These are phyloP conservation scores for Sebastes hubbsi DNA, from an alignment of 2,797 vertebrate genomes.

Conservation along the genomic window DNA sequence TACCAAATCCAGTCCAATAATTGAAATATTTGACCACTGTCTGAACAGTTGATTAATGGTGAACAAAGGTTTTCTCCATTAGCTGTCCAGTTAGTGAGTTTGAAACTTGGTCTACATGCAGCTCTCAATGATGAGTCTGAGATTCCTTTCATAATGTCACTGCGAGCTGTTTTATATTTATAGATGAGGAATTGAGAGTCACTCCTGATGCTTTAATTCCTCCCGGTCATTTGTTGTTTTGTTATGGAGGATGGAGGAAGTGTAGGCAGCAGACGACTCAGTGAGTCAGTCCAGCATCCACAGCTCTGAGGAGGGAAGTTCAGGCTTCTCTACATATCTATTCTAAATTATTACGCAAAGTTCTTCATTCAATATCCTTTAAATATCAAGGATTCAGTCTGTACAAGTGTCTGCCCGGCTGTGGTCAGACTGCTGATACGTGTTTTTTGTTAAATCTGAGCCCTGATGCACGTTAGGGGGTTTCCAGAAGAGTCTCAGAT, in stretches of 20 bases:
- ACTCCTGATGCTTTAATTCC: slow-evolving; percentile 8
- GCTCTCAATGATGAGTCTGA: background rate
- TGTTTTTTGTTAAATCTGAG: background rate
- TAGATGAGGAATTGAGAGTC: slow-evolving; percentile 35
- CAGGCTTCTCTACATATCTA: background rate
- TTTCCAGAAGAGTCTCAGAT: slow-evolving; percentile 3
- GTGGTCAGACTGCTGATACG: slow-evolving; percentile 45
- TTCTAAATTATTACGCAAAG: background rate
- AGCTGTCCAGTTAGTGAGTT: no score
- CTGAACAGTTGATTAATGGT: background rate
- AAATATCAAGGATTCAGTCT: slow-evolving; percentile 25
- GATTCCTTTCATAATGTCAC: background rate
- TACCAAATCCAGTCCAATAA: background rate
- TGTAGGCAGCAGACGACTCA: slow-evolving; percentile 24
- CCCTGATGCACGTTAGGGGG: background rate
- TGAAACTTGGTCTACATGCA: background rate
- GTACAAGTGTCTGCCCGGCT: slow-evolving; percentile 2
- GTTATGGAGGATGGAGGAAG: slow-evolving; percentile 20
- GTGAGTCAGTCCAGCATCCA: slow-evolving; percentile 44
- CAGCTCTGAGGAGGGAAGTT: slow-evolving; percentile 22
- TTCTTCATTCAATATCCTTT: slow-evolving; percentile 24
- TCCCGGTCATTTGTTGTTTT: background rate
- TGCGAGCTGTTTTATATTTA: slow-evolving; percentile 28
- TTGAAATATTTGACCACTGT: background rate
- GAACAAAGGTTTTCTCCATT: no score